Evolutionary conservation across 2,888 invertebrate species (phyloP).

Genomic region (Nasonovia ribisnigri): DNA sequence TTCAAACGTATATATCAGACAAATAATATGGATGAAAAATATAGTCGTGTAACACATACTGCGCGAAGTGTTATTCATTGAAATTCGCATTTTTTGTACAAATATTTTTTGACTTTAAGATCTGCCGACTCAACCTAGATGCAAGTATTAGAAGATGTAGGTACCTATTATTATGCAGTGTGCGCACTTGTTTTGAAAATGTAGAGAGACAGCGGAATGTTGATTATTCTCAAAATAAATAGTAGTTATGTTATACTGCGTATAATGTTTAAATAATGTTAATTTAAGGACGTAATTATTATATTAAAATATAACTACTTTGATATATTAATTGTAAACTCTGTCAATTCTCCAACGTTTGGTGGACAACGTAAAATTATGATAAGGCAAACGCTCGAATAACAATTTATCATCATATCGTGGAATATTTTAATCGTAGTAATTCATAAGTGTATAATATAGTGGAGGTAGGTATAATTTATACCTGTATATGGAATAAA

Average conservation of each 20-base stretch:
- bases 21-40: neutral
- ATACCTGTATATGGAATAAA: too few species aligned
- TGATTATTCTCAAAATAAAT: neutral
- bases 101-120: neutral
- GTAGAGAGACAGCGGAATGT: neutral
- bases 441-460: neutral
- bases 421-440: neutral
- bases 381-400: neutral
- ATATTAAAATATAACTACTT: neutral
- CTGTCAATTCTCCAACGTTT: neutral
- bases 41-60: neutral
- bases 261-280: neutral
- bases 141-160: neutral
- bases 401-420: neutral
- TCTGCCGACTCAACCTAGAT: neutral
- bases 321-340: neutral
- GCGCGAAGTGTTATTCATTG: neutral
- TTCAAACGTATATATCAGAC: neutral
- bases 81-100: neutral
- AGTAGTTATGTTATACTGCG: neutral
- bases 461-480: too few species aligned
- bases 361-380: neutral
- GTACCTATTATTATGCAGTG: too few species aligned
- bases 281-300: neutral
- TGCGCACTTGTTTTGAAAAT: neutral